phyloP scores from a whole-genome alignment of 2,888 invertebrate species.

The Graphium colonna region DNA sequence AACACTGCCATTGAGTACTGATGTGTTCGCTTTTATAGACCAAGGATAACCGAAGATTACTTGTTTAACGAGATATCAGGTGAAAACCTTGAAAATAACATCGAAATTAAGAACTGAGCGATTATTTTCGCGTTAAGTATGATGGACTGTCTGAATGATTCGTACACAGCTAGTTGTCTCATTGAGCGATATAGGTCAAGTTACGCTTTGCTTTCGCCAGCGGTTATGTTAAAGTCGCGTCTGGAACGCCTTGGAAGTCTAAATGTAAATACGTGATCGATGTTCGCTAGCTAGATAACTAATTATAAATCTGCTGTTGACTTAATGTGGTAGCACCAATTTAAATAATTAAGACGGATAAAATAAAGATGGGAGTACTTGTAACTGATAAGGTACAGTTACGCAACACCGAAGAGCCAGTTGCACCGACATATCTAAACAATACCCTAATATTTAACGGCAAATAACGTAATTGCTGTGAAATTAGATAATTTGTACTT shows the following conservation, averaged over 20 bases:
- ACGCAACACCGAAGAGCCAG: background rate
- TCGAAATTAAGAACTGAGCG: no score
- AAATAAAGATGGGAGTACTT: background rate
- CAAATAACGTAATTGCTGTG: conserved; percentile 10
- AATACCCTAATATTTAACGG: conserved; percentile 3
- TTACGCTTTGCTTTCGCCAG: conserved; percentile 14
- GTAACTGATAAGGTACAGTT: background rate
- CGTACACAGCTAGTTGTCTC: background rate
- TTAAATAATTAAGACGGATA: background rate
- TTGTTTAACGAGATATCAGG: no score
- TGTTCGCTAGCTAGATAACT: conserved; percentile 18
- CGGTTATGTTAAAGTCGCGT: conserved; percentile 16
- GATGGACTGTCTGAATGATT: background rate
- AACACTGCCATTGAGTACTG: no score
- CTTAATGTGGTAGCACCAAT: conserved; percentile 1
- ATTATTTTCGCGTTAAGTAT: no score
- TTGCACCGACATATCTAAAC: conserved; percentile 19
- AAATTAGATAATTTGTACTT: conserved; percentile 21
- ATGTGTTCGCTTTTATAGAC: no score
- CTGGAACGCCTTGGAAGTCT: conserved; percentile 13
- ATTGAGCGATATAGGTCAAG: conserved; percentile 7
- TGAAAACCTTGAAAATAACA: no score
- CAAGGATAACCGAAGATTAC: no score
- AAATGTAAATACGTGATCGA: conserved; percentile 14
- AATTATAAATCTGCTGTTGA: background rate